Evolutionary conservation across 1,140 invertebrate species (phyloP).

Genomic region (Hylaeus volcanicus): DNA sequence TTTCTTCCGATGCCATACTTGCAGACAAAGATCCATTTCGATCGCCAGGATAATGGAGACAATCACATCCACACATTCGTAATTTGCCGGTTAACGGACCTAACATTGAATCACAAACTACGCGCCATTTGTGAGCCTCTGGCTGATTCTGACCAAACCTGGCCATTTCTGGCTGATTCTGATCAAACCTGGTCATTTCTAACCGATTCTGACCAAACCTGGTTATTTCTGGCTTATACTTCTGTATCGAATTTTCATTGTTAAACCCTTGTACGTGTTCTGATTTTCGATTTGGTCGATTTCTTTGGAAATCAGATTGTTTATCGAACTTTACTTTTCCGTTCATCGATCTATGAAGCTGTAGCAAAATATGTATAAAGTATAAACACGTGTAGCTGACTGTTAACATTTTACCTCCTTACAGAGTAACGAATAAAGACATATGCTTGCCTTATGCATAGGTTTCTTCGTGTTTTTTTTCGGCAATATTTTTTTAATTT

Average conservation of each 20-base stretch:
- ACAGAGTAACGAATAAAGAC: too few species aligned
- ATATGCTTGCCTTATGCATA: slow-evolving; percentile 39
- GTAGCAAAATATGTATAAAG: slow-evolving; percentile 15
- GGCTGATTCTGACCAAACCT: too few species aligned
- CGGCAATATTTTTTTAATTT: slow-evolving; percentile 70
- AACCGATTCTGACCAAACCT: too few species aligned
- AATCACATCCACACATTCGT: slow-evolving; percentile 85
- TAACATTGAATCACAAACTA: slow-evolving; percentile 83
- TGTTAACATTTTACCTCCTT: neutral
- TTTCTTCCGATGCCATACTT: slow-evolving; percentile 79
- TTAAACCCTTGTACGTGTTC: neutral
- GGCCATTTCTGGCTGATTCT: neutral
- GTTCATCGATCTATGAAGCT: neutral
- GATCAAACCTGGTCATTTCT: too few species aligned
- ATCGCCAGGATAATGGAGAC: slow-evolving; percentile 75
- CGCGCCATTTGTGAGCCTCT: slow-evolving; percentile 64
- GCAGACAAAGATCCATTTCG: slow-evolving; percentile 80
- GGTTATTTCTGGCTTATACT: neutral
- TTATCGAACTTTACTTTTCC: too few species aligned
- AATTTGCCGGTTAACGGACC: slow-evolving; percentile 82
- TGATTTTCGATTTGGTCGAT: neutral
- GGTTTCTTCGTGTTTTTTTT: slow-evolving; percentile 72
- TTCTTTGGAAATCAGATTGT: neutral
- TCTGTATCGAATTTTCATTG: neutral
- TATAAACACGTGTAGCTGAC: neutral